A percentile compares a stretch with the other conserved stretches of the same genome.
These are phyloP conservation scores for Ahaetulla prasina DNA, from an alignment of 2,113 vertebrate species.

Conservation along the genomic window DNA sequence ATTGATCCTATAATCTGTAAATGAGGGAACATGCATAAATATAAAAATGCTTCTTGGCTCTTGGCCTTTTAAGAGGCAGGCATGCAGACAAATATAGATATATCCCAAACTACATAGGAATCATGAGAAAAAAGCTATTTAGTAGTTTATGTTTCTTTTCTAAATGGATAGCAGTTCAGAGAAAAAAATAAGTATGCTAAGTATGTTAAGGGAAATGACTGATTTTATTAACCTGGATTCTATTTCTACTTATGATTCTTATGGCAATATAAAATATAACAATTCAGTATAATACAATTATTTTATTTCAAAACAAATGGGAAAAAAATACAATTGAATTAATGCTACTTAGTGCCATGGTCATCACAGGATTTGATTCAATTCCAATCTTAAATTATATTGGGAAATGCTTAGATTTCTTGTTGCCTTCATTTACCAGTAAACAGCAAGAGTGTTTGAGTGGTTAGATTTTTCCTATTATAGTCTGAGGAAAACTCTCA, in stretches of 20 bases:
- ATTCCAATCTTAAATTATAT: neutral
- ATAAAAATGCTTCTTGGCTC: neutral
- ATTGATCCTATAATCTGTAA: neutral
- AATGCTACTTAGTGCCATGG: neutral
- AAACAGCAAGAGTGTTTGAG: neutral
- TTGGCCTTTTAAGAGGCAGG: neutral
- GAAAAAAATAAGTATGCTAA: neutral
- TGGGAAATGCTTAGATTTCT: neutral
- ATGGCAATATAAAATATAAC: neutral
- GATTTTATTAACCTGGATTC: neutral
- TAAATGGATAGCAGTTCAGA: neutral
- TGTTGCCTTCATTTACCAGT: neutral
- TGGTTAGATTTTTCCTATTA: neutral
- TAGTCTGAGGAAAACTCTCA: neutral
- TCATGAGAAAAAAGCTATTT: neutral
- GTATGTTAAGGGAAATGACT: neutral
- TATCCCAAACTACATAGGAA: neutral
- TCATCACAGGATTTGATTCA: neutral
- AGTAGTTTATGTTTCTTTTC: neutral
- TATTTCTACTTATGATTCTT: neutral
- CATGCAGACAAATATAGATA: neutral
- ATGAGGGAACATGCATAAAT: neutral
- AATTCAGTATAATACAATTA: neutral
- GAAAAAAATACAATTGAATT: neutral
- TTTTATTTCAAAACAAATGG: neutral